Conservation (phyloP, 2,888 invertebrate species). For the Parthenolecanium corni region DNA sequence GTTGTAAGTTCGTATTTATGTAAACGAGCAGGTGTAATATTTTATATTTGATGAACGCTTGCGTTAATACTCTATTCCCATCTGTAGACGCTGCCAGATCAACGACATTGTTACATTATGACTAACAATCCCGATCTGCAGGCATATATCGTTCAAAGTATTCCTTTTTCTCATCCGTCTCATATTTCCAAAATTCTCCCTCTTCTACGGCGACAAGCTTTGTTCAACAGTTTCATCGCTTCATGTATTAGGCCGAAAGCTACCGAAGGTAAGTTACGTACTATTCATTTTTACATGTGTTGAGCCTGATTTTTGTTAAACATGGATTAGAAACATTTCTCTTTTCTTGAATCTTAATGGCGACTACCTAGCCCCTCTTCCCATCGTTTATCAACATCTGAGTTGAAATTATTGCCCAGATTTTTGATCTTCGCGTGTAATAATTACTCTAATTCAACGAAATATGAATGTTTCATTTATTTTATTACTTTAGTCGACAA, state of each 20-base stretch:
- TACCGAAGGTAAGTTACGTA: constrained; percentile 52
- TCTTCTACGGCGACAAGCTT: constrained; percentile 73
- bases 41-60: not conserved
- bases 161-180: constrained; percentile 87
- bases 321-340: too few relatives aligned
- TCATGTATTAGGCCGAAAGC: constrained; percentile 78
- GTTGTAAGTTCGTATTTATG: not conserved
- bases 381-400: too few relatives aligned
- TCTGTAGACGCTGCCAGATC: constrained; percentile 73
- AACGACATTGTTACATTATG: constrained; percentile 87
- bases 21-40: not conserved
- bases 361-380: too few relatives aligned
- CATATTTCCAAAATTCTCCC: constrained; percentile 80
- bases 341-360: too few relatives aligned
- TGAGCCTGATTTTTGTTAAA: too few relatives aligned
- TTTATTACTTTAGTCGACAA: too few relatives aligned
- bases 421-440: too few relatives aligned
- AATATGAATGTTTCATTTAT: too few relatives aligned
- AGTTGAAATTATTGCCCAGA: too few relatives aligned
- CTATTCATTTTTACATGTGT: too few relatives aligned
- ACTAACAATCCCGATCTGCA: constrained; percentile 66
- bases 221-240: constrained; percentile 77
- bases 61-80: constrained; percentile 20
- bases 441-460: too few relatives aligned
- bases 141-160: constrained; percentile 62